Evolutionary conservation across 1,140 invertebrate species (phyloP), one percentile per base, ranked within the genome.

Genomic region (Magallana ariakensis): DNA sequence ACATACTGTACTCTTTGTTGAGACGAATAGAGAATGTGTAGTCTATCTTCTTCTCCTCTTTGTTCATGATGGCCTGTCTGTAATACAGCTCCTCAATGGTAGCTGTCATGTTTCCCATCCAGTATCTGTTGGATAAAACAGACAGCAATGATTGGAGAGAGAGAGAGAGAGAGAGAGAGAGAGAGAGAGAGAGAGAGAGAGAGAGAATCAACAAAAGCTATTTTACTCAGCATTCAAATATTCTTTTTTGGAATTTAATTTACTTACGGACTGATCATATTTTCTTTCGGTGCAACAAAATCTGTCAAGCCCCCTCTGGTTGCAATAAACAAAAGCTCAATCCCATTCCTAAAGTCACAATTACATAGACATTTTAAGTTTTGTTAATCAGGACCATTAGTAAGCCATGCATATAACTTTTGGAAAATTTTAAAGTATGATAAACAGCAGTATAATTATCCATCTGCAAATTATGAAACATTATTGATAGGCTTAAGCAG

Each of bases 11-110:
- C 66, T 75, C 22, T 26, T 26, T 22, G 11, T 75, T 75, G 66
- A 75, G 22, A 26, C 22, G 66, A 10, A 75, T 75, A 26, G 66
- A 75, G 26, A 75, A 75, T 33, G 66, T 75, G 22, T 26, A 75
- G 66, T 75, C 22, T 75, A 75, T 75, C 33, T 75, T 75, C 66
- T 75, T 75, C 22, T 75, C 66, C 66, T 75, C 66, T 33, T 75
- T 75, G 33, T 75, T 75, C 66, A 75, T 75, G 66, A 75, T 75
- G 22, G 66, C 66, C 22, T 75, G 66, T 75, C 66, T 75, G 26
- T 75, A 75, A 33, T 75, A 75, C 0, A 75, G 66, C 66, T 75
- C 66, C 66, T 75, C 22, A 10, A 75, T 22, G 19, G 66, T 75
- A 26, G 19, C 66, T 10, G 66, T 75, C 22, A 19, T 75, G 66